These are phyloP conservation scores for Linnaemya tessellans DNA, from an alignment of 2,888 invertebrate genomes.

Conservation along the genomic window DNA sequence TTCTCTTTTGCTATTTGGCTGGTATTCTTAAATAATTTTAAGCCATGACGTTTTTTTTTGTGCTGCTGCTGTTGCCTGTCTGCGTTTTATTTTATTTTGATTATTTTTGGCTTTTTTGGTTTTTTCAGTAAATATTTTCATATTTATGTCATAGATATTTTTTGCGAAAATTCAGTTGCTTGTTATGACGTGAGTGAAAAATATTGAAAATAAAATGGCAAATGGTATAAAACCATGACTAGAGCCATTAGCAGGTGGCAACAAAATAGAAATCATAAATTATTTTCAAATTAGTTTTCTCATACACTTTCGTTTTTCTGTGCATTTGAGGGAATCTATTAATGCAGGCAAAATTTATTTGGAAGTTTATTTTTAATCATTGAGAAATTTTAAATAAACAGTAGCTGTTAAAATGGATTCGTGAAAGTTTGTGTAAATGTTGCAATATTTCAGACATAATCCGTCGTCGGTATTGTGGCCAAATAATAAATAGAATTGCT, in stretches of 20 bases:
- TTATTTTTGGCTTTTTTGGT: not conserved
- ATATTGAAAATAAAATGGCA: not conserved
- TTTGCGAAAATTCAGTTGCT: slow-evolving; percentile 16
- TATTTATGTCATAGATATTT: slow-evolving; percentile 54
- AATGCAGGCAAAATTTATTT: not conserved
- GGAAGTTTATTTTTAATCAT: not conserved
- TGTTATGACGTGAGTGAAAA: slow-evolving; percentile 40
- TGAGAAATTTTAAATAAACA: not conserved
- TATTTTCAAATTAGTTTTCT: slow-evolving; percentile 46
- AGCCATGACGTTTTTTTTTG: slow-evolving; percentile 36
- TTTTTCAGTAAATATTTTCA: slow-evolving; percentile 51
- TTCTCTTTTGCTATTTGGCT: slow-evolving; percentile 26
- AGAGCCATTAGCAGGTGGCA: not conserved
- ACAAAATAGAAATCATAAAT: slow-evolving; percentile 9
- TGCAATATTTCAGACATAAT: no score
- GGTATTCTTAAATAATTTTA: slow-evolving; percentile 26
- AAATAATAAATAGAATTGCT: no score
- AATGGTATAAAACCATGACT: not conserved
- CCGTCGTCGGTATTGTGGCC: no score
- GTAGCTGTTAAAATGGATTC: not conserved
- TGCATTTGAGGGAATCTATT: no score
- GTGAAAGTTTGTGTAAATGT: not conserved
- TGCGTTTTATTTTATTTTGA: no score
- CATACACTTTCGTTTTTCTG: not conserved
- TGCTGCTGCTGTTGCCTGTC: not conserved